phyloP scores from a whole-genome alignment of 2,888 invertebrate genomes.

The Stenodema calcarata region DNA sequence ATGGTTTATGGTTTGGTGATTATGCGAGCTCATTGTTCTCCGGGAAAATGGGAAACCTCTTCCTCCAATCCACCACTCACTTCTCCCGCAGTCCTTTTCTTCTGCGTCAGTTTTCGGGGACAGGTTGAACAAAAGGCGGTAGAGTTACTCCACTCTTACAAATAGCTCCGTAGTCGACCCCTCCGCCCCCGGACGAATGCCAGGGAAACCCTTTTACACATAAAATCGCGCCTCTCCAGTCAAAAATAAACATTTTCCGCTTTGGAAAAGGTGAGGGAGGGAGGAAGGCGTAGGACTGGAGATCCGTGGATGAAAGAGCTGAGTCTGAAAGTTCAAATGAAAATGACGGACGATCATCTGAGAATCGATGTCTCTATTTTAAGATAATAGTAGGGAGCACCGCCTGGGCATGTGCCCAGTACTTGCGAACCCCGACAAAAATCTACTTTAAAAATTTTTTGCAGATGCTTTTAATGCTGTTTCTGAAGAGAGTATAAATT shows the following conservation, averaged over 20 bases:
- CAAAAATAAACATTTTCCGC: not conserved
- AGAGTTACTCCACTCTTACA: slow-evolving; percentile 36
- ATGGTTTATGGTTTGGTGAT: slow-evolving; percentile 46
- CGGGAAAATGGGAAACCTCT: not conserved
- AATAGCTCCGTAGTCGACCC: not conserved
- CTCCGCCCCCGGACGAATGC: not conserved
- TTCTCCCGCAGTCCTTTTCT: not conserved
- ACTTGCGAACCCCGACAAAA: too few species aligned
- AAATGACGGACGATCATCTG: not conserved
- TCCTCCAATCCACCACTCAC: too few species aligned
- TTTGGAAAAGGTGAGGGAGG: not conserved
- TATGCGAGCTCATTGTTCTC: slow-evolving; percentile 47
- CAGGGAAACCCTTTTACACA: not conserved
- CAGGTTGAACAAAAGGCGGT: slow-evolving; percentile 29
- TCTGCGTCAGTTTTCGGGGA: slow-evolving; percentile 34
- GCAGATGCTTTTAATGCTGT: too few species aligned
- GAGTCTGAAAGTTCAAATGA: not conserved
- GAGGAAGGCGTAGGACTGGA: not conserved
- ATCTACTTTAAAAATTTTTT: too few species aligned
- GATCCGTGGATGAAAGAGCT: too few species aligned
- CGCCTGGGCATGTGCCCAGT: too few species aligned
- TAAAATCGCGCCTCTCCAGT: not conserved
- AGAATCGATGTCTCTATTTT: too few species aligned
- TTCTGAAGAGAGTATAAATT: too few species aligned
- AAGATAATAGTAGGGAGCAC: too few species aligned